Evolutionary conservation across 2,113 vertebrate genomes (phyloP).

Genomic region (Neolamprologus ventralis): DNA sequence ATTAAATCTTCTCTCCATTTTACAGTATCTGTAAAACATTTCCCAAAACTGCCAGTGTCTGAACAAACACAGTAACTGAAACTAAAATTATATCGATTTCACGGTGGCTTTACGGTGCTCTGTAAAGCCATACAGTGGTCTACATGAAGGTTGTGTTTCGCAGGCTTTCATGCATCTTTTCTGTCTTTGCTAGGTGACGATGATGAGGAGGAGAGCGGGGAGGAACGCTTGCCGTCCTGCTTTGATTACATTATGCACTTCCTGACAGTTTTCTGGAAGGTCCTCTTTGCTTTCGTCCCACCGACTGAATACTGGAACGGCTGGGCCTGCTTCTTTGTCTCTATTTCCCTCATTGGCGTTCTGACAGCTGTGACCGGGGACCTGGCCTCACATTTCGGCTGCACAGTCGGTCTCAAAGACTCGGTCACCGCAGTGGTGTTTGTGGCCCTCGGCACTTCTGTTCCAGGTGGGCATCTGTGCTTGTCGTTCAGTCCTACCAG

Average conservation of each 20-base stretch:
- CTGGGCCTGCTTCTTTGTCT: constrained; percentile 82
- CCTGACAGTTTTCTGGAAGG: constrained; percentile 84
- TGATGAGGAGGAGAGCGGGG: constrained; percentile 78
- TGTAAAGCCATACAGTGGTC: neutral
- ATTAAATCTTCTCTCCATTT: neutral
- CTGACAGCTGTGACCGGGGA: constrained; percentile 80
- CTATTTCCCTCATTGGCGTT: constrained; percentile 76
- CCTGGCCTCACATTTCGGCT: constrained; percentile 80
- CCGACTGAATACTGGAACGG: constrained; percentile 83
- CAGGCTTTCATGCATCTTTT: neutral
- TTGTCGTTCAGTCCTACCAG: neutral
- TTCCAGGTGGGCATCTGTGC: constrained; percentile 70
- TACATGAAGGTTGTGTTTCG: neutral
- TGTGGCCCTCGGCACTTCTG: constrained; percentile 79
- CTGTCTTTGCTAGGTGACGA: constrained; percentile 68
- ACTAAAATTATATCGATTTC: neutral
- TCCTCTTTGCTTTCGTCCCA: constrained; percentile 81
- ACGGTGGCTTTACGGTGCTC: neutral
- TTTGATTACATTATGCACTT: constrained; percentile 87
- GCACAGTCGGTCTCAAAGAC: constrained; percentile 80
- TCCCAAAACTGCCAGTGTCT: neutral
- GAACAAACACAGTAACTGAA: neutral
- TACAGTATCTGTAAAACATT: neutral
- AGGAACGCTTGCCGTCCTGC: constrained; percentile 78
- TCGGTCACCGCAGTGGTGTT: constrained; percentile 81